phyloP scores from a whole-genome alignment of 2,797 vertebrate genomes.

The Catharus ustulatus region DNA sequence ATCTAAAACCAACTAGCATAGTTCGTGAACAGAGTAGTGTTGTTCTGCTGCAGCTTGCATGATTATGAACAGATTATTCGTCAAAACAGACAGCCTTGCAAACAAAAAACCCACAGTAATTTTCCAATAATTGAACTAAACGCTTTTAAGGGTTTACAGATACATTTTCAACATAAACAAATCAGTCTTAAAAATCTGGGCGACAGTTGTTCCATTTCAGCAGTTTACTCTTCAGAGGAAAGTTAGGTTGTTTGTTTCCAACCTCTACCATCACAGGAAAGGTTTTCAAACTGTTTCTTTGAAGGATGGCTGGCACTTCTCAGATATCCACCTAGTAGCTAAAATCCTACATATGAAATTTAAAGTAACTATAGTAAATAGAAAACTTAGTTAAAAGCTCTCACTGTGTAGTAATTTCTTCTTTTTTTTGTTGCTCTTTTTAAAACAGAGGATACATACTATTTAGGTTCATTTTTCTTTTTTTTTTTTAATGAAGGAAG shows the following conservation, averaged over 20 bases:
- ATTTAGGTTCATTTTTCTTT: neutral
- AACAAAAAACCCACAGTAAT: neutral
- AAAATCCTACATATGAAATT: neutral
- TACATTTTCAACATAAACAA: neutral
- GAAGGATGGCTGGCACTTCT: neutral
- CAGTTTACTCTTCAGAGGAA: neutral
- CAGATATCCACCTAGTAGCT: neutral
- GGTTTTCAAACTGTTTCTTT: neutral
- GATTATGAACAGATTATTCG: neutral
- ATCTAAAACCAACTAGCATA: neutral
- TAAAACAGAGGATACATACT: neutral
- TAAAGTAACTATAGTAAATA: neutral
- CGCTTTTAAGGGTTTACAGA: neutral
- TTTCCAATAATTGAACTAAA: neutral
- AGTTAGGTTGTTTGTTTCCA: neutral
- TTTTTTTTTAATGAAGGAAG: neutral
- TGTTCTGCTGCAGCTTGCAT: neutral
- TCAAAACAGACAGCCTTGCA: neutral
- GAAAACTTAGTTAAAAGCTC: neutral
- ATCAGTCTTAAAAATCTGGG: neutral
- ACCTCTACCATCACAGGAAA: neutral
- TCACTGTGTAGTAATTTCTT: neutral
- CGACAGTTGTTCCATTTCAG: accelerated
- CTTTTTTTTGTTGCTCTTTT: neutral
- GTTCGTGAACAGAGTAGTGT: neutral